phyloP scores from a whole-genome alignment of 2,888 invertebrate species.

The Sceliomorpha sp. region DNA sequence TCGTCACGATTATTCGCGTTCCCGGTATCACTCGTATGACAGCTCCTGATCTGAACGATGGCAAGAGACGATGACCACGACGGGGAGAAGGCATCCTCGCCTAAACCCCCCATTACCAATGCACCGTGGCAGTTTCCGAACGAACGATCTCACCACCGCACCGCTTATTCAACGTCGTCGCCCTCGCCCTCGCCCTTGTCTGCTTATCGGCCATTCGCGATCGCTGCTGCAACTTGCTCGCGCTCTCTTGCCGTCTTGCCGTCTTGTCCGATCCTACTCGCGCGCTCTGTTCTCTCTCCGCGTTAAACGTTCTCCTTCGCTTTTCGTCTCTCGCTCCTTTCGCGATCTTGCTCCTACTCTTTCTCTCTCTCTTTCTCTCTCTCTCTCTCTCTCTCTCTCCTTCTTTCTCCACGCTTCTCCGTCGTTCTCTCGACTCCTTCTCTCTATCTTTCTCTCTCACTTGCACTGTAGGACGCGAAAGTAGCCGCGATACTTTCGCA shows the following conservation, averaged over 20 bases:
- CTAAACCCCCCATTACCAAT: slow-evolving; percentile 79
- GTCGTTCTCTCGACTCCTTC: slow-evolving; percentile 8
- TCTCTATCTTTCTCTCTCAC: slow-evolving; percentile 5
- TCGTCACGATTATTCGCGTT: slow-evolving; percentile 30
- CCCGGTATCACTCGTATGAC: slow-evolving; percentile 30
- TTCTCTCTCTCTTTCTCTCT: no score
- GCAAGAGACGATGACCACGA: slow-evolving; percentile 72
- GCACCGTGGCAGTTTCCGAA: slow-evolving; percentile 67
- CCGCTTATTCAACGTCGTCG: slow-evolving; percentile 64
- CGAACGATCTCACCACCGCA: slow-evolving; percentile 67
- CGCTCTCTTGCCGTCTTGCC: slow-evolving; percentile 5
- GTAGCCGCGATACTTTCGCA: slow-evolving; percentile 16
- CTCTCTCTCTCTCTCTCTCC: no score
- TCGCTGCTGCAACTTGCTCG: slow-evolving; percentile 15
- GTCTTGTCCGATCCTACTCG: no score
- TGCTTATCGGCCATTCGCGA: slow-evolving; percentile 73
- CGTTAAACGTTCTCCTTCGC: no score
- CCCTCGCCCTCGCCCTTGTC: slow-evolving; percentile 60
- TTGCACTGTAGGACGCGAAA: not conserved
- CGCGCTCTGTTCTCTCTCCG: no score
- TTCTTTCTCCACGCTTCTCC: no score
- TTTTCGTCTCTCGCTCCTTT: no score
- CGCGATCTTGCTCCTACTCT: no score
- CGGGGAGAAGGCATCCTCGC: slow-evolving; percentile 79
- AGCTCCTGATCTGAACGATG: slow-evolving; percentile 56